Percentiles rank a stretch among this genome's conserved stretches.
Conservation (phyloP, 53 echinoderm and acorn worm species). For the Holothuria scabra region DNA sequence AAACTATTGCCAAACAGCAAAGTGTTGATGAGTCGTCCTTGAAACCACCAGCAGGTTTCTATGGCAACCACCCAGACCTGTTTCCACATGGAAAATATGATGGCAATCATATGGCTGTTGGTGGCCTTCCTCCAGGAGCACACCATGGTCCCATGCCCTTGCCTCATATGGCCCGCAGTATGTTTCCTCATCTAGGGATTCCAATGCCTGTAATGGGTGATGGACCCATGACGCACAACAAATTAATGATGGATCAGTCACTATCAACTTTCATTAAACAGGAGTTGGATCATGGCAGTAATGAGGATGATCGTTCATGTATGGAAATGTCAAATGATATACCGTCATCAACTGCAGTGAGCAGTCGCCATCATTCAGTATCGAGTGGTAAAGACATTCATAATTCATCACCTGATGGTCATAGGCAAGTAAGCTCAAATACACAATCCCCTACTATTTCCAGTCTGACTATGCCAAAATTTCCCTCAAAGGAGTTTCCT, state of each 20-base stretch:
- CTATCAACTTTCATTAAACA: slow-evolving; percentile 96
- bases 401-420: slow-evolving; percentile 65
- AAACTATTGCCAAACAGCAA: slow-evolving; percentile 95
- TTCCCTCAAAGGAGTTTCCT: slow-evolving; percentile 52
- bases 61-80: slow-evolving; percentile 94
- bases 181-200: slow-evolving; percentile 62
- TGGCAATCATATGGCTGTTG: slow-evolving; percentile 56
- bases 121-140: slow-evolving; percentile 52
- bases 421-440: slow-evolving; percentile 50
- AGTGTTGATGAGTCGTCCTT: slow-evolving; percentile 76
- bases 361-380: slow-evolving; percentile 76
- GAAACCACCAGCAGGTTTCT: slow-evolving; percentile 94
- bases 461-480: slow-evolving; percentile 77
- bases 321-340: slow-evolving; percentile 64
- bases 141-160: slow-evolving; percentile 67
- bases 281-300: slow-evolving; percentile 80
- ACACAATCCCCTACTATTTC: slow-evolving; percentile 92
- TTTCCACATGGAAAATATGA: slow-evolving; percentile 84
- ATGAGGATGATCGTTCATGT: slow-evolving; percentile 73
- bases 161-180: slow-evolving; percentile 63
- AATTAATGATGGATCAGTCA: slow-evolving; percentile 81
- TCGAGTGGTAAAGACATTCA: slow-evolving; percentile 71
- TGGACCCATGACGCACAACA: slow-evolving; percentile 58
- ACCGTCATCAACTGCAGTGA: slow-evolving; percentile 72
- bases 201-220: slow-evolving; percentile 66